Evolutionary conservation across 2,797 vertebrate genomes (phyloP).

Genomic region (Harpagifer antarcticus): DNA sequence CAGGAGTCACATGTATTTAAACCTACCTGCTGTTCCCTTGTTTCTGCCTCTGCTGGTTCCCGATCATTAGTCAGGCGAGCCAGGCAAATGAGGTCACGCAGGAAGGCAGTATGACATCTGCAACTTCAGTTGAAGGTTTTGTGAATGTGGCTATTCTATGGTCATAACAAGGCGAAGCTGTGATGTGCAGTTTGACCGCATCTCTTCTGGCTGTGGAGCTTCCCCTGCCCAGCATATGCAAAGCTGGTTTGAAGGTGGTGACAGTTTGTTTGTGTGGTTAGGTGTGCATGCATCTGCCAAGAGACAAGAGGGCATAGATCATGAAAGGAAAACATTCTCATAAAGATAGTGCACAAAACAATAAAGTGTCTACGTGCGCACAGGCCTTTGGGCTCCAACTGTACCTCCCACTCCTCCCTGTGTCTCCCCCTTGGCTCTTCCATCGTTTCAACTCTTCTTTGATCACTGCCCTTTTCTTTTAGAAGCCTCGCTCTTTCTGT

Average conservation of each 20-base stretch:
- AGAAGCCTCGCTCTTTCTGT: slow-evolving; percentile 57
- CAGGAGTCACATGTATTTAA: slow-evolving; percentile 57
- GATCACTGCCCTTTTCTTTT: slow-evolving; percentile 78
- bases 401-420: slow-evolving; percentile 54
- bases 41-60: slow-evolving; percentile 28
- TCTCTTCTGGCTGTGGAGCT: slow-evolving; percentile 48
- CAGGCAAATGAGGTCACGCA: slow-evolving; percentile 39
- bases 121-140: slow-evolving; percentile 38
- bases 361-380: slow-evolving; percentile 50
- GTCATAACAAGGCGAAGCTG: slow-evolving; percentile 49
- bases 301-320: slow-evolving; percentile 42
- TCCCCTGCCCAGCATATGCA: slow-evolving; percentile 47
- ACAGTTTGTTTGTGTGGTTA: slow-evolving; percentile 54
- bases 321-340: slow-evolving; percentile 60
- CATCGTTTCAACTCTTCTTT: slow-evolving; percentile 75
- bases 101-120: slow-evolving; percentile 16
- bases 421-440: slow-evolving; percentile 48
- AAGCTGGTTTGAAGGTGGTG: slow-evolving; percentile 50
- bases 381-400: slow-evolving; percentile 54
- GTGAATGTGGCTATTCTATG: slow-evolving; percentile 8
- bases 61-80: slow-evolving; percentile 61
- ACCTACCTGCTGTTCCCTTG: slow-evolving; percentile 65
- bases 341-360: slow-evolving; percentile 60
- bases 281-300: slow-evolving; percentile 30
- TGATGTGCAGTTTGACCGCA: slow-evolving; percentile 35